These are phyloP conservation scores for Calliscelio sp. DNA, from an alignment of 2,888 invertebrate species.

Conservation along the genomic window DNA sequence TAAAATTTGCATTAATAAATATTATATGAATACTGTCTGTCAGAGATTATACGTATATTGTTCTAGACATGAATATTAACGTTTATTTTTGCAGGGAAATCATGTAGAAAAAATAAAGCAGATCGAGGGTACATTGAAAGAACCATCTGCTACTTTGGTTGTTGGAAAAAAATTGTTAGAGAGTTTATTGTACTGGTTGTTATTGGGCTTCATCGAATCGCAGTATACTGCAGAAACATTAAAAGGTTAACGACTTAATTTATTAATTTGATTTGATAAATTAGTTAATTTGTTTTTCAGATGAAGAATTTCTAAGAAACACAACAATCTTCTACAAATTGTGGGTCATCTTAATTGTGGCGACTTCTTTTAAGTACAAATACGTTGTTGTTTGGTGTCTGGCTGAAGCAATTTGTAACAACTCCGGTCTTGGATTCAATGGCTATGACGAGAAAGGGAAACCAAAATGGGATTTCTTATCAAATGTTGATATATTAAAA, in stretches of 20 bases:
- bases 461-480: slow-evolving; percentile 96
- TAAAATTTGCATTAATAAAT: no score
- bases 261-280: slow-evolving; percentile 3
- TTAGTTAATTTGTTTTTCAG: slow-evolving; percentile 83
- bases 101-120: slow-evolving; percentile 86
- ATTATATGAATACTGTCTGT: no score
- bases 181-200: slow-evolving; percentile 90
- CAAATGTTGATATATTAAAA: slow-evolving; percentile 95
- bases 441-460: slow-evolving; percentile 92
- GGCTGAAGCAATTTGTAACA: slow-evolving; percentile 98
- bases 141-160: slow-evolving; percentile 91
- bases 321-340: slow-evolving; percentile 89
- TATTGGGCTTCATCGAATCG: slow-evolving; percentile 90
- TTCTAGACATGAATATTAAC: background rate
- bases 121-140: slow-evolving; percentile 86
- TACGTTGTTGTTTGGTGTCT: slow-evolving; percentile 99
- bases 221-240: slow-evolving; percentile 90
- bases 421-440: slow-evolving; percentile 95
- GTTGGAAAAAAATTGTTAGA: slow-evolving; percentile 91
- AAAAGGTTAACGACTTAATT: slow-evolving; percentile 87
- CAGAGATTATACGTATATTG: slow-evolving; percentile 26
- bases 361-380: slow-evolving; percentile 94
- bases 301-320: slow-evolving; percentile 89
- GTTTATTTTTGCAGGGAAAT: slow-evolving; percentile 84
- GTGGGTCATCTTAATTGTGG: slow-evolving; percentile 91